Base-by-base conservation (phyloP, 2,113 vertebrate species). In the Pseudolaguvia tuberculata region DNA sequence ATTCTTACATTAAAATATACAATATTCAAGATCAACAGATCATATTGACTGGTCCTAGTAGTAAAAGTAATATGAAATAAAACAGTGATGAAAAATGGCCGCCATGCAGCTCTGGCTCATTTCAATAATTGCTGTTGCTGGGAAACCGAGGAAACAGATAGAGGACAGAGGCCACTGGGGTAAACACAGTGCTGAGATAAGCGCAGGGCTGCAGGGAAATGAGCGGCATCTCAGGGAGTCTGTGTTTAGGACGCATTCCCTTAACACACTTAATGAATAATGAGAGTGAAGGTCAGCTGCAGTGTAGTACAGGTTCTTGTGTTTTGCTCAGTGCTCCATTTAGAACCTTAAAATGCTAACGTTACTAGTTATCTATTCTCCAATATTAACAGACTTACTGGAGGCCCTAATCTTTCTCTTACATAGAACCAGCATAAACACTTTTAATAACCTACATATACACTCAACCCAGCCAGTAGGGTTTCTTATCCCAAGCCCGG, bases 101-200 rank as follows among this genome's bases (percentile, higher is more conserved):
- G 51, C 68, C 48, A 53, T 52, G 50, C 15, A 4, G 9, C 50
- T 56, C 20, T 25, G 68, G 20, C 52, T 70, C n/a, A 11, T 56
- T 70, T 25, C 14, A 35, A 70, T 73, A 66, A 61, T 20, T 31
- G 56, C 48, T 61, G 82, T 88, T 86, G 76, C 82, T 72, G 58
- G 83, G 73, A 39, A 75, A 39, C 71, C 20, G 68, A 47, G 18
- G 57, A 77, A n/a, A 75, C 31, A 45, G 68, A 53, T 23, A 66
- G 61, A 35, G 58, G 21, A 17, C 50, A 27, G 45, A 73, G 63
- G 50, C 61, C 79, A 76, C 66, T 17, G 66, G 73, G 67, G 82
- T 82, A 82, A 86, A 84, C 86, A 86, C 17, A 68, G 63, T 63
- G 12, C 72, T 75, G 21, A 50, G 70, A 83, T 75, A 80, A 83